Percentiles rank a stretch among this genome's conserved stretches.
Conservation (phyloP, 2,113 vertebrate genomes). For the Zootoca vivipara region DNA sequence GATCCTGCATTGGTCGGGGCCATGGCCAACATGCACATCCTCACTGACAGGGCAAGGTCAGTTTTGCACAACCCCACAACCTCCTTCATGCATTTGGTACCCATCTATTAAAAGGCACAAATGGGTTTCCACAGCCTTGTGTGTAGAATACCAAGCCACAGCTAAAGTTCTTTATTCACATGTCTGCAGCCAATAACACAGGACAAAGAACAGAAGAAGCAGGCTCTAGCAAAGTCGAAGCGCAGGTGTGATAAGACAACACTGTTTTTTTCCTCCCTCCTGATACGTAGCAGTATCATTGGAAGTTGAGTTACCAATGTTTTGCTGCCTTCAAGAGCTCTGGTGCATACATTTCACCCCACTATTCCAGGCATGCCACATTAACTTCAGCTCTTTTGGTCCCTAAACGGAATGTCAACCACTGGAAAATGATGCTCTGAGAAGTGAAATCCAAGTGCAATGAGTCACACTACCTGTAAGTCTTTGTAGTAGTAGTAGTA, state of each 20-base stretch:
- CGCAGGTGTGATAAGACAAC: neutral
- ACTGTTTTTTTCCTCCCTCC: neutral
- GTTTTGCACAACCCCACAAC: neutral
- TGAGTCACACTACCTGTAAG: slow-evolving; percentile 67
- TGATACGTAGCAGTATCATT: slow-evolving; percentile 29
- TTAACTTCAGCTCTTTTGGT: slow-evolving; percentile 36
- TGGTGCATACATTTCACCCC: slow-evolving; percentile 50
- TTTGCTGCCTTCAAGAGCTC: slow-evolving; percentile 8
- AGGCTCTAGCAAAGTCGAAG: neutral
- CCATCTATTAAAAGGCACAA: neutral
- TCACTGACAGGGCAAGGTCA: no score
- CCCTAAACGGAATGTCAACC: slow-evolving; percentile 68
- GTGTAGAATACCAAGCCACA: neutral
- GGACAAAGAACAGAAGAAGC: neutral
- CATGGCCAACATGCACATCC: no score
- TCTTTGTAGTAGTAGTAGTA: no score
- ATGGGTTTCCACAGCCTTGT: neutral
- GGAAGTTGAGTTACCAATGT: slow-evolving; percentile 30
- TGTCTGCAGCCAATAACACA: neutral
- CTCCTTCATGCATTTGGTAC: neutral
- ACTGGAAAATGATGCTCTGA: slow-evolving; percentile 62
- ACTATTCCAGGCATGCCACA: neutral
- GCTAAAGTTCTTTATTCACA: neutral
- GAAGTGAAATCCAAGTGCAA: slow-evolving; percentile 69
- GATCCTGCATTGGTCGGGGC: no score